Evolutionary conservation across 2,888 invertebrate species (phyloP), one percentile per base, ranked within the genome.

Genomic region (Pandemis cinnamomeana): DNA sequence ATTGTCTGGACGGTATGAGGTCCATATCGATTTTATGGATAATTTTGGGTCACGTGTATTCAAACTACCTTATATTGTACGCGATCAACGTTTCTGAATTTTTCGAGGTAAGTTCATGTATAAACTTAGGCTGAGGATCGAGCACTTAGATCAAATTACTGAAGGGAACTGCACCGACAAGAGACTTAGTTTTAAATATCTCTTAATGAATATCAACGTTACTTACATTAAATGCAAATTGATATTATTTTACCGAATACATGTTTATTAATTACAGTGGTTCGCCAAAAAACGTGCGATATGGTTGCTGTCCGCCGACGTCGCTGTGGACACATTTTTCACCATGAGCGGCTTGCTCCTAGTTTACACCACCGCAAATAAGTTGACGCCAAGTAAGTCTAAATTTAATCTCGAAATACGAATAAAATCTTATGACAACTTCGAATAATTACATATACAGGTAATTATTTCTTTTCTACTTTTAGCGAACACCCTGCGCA

Each of bases 351-450:
- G 71, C 15, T 27, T 71, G 44, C 63, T 71, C 4, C 20, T 71
- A 6, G 71, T 71, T 53, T 71, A 71, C 11, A 64, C 55, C 13
- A 15, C 71, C 6, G 63, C 55, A n/a, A 63, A 63, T 10, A 71
- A 71, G 55, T 55, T 55, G 46, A 71, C 53, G 2, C 44, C 53
- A 55, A 67, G 82, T 81, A 73, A 78, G 79, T 77, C 4, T 13
- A 51, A n/a, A 55, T 51, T 51, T 6, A 5, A n/a, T 48, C 10
- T 48, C 10, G 5, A 11, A 11, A 13, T 6, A n/a, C n/a, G 2
- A 13, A n/a, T 6, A n/a, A 13, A 51, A 6, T 51, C n/a, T 51
- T n/a, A 1, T 13, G 0, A n/a, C n/a, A 13, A 5, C 51, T n/a
- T 51, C 51, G n/a, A n/a, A 51, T n/a, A 1, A 2, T 36, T 20